Percentiles rank a stretch among this genome's conserved stretches.
These are phyloP conservation scores for Merops nubicus DNA, from an alignment of 2,113 vertebrate genomes.

Conservation along the genomic window DNA sequence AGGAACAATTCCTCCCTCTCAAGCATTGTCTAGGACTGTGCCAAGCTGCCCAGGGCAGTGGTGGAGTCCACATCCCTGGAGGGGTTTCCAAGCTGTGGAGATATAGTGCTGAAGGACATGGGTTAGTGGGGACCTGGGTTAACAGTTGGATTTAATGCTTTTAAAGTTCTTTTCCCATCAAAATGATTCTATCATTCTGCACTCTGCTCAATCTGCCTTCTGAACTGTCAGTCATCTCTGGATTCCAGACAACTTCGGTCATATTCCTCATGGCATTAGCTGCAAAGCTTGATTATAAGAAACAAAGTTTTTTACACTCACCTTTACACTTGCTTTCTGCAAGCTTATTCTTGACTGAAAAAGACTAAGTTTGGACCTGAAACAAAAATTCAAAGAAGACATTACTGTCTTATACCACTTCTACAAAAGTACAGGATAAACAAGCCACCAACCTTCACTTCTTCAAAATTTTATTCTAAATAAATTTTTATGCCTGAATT, in stretches of 20 bases:
- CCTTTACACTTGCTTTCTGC: conserved; percentile 99
- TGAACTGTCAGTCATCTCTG: neutral
- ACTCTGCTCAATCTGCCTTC: neutral
- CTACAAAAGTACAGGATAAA: neutral
- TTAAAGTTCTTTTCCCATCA: neutral
- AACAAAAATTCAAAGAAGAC: conserved; percentile 1
- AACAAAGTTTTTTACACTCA: conserved; percentile 64
- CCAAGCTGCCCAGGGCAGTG: neutral
- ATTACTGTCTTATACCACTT: fast-evolving
- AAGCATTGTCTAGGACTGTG: neutral
- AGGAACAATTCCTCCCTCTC: neutral
- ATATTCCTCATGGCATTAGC: fast-evolving
- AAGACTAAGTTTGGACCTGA: conserved; percentile 96
- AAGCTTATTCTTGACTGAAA: conserved; percentile 99
- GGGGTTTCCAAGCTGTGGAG: neutral
- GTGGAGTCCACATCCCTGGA: neutral
- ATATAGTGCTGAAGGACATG: neutral
- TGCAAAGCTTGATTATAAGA: neutral
- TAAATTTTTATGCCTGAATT: neutral
- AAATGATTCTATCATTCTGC: neutral
- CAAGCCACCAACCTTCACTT: neutral
- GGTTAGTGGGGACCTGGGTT: neutral
- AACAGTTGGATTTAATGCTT: neutral
- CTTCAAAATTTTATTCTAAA: neutral
- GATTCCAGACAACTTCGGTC: neutral